phyloP scores from a whole-genome alignment of 2,797 vertebrate species.

The Eulemur rubriventer region DNA sequence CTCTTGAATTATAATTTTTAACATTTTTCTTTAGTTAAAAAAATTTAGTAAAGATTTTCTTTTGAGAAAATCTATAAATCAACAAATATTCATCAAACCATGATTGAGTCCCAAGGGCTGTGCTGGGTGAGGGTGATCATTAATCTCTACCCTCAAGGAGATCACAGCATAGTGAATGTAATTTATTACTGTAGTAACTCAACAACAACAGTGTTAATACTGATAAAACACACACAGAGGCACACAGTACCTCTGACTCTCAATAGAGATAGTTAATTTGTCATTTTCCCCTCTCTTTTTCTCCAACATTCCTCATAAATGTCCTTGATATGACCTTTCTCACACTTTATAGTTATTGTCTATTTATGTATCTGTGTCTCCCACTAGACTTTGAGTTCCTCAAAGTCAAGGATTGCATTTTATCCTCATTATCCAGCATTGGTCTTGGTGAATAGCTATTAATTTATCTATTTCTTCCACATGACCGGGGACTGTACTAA shows the following conservation, averaged over 20 bases:
- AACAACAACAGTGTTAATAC: not conserved
- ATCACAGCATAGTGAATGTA: not conserved
- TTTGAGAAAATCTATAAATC: slow-evolving; percentile 40
- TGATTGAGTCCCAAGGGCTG: not conserved
- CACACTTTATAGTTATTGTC: not conserved
- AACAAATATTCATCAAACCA: slow-evolving; percentile 6
- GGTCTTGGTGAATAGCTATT: slow-evolving; percentile 8
- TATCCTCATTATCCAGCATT: not conserved
- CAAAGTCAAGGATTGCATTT: not conserved
- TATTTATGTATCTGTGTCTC: not conserved
- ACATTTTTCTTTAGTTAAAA: not conserved
- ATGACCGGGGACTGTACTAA: not conserved
- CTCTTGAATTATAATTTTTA: not conserved
- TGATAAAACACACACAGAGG: not conserved
- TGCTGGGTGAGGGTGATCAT: not conserved
- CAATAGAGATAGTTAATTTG: not conserved
- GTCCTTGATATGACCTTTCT: not conserved
- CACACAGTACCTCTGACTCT: not conserved
- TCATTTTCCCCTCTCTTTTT: not conserved
- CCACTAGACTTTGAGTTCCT: not conserved
- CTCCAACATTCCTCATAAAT: not conserved
- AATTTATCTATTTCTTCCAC: slow-evolving; percentile 21
- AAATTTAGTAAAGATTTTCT: not conserved
- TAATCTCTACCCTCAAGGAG: not conserved
- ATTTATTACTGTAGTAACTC: slow-evolving; percentile 28